A percentile compares a stretch with the other conserved stretches of the same genome.
Evolutionary conservation across 2,797 vertebrate genomes (phyloP).

Genomic region (Coregonus ussuriensis): DNA sequence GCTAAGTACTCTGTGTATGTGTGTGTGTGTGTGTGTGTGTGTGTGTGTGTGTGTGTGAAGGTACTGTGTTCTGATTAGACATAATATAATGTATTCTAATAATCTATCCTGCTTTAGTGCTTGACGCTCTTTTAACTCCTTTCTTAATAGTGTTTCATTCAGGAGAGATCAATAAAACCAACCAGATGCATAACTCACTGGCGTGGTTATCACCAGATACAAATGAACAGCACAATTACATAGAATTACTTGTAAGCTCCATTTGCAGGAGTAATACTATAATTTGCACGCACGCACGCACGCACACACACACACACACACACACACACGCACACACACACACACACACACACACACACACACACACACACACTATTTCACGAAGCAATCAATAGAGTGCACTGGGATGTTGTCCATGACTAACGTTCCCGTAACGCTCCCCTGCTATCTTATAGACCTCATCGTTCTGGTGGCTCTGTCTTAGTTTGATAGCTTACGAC

Average conservation of each 20-base stretch:
- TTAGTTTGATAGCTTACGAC: not conserved
- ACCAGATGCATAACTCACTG: not conserved
- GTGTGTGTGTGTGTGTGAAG: not conserved
- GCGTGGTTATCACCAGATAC: slow-evolving; percentile 5
- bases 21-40: not conserved
- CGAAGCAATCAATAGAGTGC: not conserved
- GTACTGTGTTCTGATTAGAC: not conserved
- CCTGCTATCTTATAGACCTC: not conserved
- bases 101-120: not conserved
- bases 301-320: not conserved
- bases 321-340: not conserved
- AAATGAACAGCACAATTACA: slow-evolving; percentile 6
- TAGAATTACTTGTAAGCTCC: slow-evolving; percentile 15
- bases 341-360: not conserved
- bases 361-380: not conserved
- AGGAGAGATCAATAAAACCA: not conserved
- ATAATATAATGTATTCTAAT: not conserved
- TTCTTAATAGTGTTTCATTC: not conserved
- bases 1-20: not conserved
- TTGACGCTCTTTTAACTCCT: not conserved
- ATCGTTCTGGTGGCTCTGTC: not conserved
- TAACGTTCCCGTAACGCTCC: not conserved
- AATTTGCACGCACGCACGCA: not conserved
- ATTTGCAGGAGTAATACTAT: slow-evolving; percentile 4
- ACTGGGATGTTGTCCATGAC: not conserved